These are phyloP conservation scores for Phyllotreta cruciferae DNA, from an alignment of 2,888 invertebrate genomes.

Conservation along the genomic window DNA sequence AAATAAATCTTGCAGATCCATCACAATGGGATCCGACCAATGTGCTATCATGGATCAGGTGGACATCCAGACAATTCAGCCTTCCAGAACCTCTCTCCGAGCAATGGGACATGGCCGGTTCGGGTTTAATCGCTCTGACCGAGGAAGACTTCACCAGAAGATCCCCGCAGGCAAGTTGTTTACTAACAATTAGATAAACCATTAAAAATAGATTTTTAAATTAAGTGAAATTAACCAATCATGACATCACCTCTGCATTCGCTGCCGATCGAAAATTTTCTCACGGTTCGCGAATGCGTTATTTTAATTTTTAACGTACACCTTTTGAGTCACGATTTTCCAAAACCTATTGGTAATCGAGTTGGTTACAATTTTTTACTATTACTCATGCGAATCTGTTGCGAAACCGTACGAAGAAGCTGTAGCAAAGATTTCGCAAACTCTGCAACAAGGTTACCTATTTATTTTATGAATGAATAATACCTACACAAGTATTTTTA, in stretches of 20 bases:
- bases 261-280: constrained; percentile 17
- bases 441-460: too few species aligned
- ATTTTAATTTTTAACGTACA: constrained; percentile 1
- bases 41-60: constrained; percentile 88
- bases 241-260: constrained; percentile 14
- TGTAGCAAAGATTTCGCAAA: neutral
- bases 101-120: constrained; percentile 83
- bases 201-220: constrained; percentile 10
- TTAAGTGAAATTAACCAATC: neutral
- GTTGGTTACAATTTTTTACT: constrained; percentile 4
- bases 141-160: constrained; percentile 87
- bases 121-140: constrained; percentile 75
- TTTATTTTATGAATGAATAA: too few species aligned
- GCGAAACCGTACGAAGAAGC: neutral
- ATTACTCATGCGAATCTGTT: constrained; percentile 25
- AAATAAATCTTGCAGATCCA: constrained; percentile 73
- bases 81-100: constrained; percentile 75
- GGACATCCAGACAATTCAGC: constrained; percentile 83
- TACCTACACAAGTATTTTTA: too few species aligned
- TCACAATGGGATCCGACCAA: constrained; percentile 84
- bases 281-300: constrained; percentile 20
- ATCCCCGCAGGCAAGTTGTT: constrained; percentile 75
- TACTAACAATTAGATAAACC: constrained; percentile 8
- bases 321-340: constrained; percentile 14
- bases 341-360: constrained; percentile 14